Base-by-base conservation (phyloP, 2,888 invertebrate genomes). In the Salpingus planirostris region DNA sequence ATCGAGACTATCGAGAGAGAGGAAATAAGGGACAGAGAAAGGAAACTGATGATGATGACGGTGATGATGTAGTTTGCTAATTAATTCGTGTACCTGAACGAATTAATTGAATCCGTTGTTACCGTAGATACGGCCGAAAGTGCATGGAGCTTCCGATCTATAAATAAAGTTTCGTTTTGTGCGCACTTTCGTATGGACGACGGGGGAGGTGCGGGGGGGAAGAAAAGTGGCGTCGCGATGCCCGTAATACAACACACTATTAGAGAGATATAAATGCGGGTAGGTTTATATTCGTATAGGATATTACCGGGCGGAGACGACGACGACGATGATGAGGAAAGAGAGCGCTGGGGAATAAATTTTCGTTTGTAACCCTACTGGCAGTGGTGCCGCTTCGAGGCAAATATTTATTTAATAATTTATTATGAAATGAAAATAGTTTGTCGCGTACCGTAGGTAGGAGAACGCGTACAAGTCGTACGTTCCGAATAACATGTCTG, bases 381-480 rank as follows among this genome's bases (percentile, higher is more conserved):
- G 18, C 18, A 5, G 18, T 18, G 18, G 18, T 8, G 8, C 18
- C 18, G 18, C 18, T 6, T n/a, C 18, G 27, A 10, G 32, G 38
- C 52, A 50, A 51, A 51, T 52, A 51, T 52, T 51, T 52, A 46
- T 47, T 46, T 47, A 48, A 48, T 49, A 50, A 51, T 49, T 50
- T 48, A 47, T 46, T 42, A 48, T 40, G 44, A 42, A 51, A 50
- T 38, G 49, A 52, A 52, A 52, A 51, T 50, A 48, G 48, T 47
- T 48, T 44, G 45, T 46, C 44, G 34, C 44, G 42, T 22, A 35
- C 39, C 35, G 33, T n/a, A n/a, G n/a, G n/a, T n/a, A n/a, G n/a
- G n/a, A n/a, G n/a, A 27, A 21, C 29, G 27, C 38, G 35, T 42
- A 42, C 38, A 35, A n/a, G n/a, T n/a, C 39, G 5, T 18, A 8